Evolutionary conservation across 2,797 vertebrate species (phyloP).

Genomic region (Triplophysa yarkandensis): DNA sequence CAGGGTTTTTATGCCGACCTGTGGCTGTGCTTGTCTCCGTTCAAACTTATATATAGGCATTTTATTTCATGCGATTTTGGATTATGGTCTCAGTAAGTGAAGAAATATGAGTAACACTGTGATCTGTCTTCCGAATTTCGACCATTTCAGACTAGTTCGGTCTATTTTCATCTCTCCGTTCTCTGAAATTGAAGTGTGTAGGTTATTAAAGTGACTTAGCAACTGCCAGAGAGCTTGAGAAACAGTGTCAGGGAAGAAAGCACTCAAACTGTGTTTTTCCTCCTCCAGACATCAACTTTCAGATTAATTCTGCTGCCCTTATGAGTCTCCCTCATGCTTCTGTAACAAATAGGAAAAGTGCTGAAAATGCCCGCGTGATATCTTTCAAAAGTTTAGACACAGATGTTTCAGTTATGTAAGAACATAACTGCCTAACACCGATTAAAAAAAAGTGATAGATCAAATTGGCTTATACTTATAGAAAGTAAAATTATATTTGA

Average conservation of each 20-base stretch:
- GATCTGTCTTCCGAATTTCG: slow-evolving; percentile 37
- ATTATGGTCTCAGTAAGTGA: slow-evolving; percentile 32
- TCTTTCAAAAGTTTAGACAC: neutral
- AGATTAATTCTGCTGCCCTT: slow-evolving; percentile 29
- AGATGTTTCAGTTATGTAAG: slow-evolving; percentile 20
- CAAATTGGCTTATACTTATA: neutral
- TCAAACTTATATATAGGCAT: slow-evolving; percentile 14
- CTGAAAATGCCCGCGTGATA: neutral
- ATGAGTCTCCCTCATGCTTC: slow-evolving; percentile 23
- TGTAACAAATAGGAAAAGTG: neutral
- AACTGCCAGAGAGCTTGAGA: slow-evolving; percentile 47
- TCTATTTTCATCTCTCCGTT: slow-evolving; percentile 49
- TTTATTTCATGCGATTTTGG: slow-evolving; percentile 32
- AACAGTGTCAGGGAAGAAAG: slow-evolving; percentile 20
- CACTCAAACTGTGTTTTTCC: slow-evolving; percentile 7
- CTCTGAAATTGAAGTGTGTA: slow-evolving; percentile 46
- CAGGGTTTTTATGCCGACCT: neutral
- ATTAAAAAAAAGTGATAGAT: neutral
- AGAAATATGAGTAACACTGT: slow-evolving; percentile 37
- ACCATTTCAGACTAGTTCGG: slow-evolving; percentile 32
- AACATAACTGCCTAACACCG: slow-evolving; percentile 2
- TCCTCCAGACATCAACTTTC: slow-evolving; percentile 28
- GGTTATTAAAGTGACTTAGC: slow-evolving; percentile 55
- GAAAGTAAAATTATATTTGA: neutral
- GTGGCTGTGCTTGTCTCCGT: slow-evolving; percentile 28